phyloP scores from a whole-genome alignment of 2,113 vertebrate species.

The Cyanocitta stelleri region DNA sequence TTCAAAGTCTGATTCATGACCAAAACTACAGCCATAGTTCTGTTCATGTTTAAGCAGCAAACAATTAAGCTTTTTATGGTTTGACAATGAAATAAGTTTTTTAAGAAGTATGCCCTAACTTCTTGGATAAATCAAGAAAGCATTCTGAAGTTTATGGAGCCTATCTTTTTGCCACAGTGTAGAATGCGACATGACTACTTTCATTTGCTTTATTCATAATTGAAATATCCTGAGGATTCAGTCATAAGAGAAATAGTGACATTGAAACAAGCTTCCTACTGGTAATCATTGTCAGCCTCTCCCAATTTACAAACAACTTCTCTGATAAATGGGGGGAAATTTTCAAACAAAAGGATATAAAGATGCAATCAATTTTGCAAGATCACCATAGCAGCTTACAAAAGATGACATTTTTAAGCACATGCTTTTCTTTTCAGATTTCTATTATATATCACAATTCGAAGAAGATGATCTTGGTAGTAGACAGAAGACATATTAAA shows the following conservation, averaged over 20 bases:
- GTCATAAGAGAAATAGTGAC: not conserved
- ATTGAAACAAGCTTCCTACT: not conserved
- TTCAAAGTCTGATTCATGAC: not conserved
- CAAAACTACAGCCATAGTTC: not conserved
- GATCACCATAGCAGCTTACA: not conserved
- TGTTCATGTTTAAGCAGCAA: not conserved
- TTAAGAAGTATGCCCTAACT: not conserved
- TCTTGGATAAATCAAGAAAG: not conserved
- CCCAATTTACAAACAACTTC: not conserved
- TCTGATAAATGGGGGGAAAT: not conserved
- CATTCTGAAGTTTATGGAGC: not conserved
- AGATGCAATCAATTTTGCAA: not conserved
- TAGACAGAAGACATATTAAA: constrained; percentile 91
- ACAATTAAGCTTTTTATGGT: not conserved
- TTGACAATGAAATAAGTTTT: not conserved
- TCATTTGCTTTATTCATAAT: not conserved
- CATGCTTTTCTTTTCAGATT: constrained; percentile 74
- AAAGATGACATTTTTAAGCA: not conserved
- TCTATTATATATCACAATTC: constrained; percentile 97
- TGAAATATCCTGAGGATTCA: not conserved
- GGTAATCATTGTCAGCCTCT: not conserved
- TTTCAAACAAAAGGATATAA: not conserved
- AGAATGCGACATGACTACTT: not conserved
- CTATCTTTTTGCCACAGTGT: not conserved
- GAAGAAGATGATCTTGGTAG: constrained; percentile 94